Evolutionary conservation across 2,113 vertebrate genomes (phyloP).

Genomic region (Sorex fumeus): DNA sequence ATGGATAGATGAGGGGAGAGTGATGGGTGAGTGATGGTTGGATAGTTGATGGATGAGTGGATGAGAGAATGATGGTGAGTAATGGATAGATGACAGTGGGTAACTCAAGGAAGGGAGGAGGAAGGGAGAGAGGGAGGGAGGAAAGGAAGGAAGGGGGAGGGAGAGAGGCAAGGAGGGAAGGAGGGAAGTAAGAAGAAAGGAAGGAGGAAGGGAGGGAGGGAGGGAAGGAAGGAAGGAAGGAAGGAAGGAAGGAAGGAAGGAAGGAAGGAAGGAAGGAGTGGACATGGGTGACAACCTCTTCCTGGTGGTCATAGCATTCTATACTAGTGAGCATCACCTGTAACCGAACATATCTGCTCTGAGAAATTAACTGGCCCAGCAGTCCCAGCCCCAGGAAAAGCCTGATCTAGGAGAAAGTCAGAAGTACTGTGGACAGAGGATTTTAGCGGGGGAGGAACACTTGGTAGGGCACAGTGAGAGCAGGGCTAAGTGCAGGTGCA

Average conservation of each 20-base stretch:
- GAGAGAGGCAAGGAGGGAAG: too few species aligned
- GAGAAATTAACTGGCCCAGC: neutral
- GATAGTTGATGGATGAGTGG: too few species aligned
- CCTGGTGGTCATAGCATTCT: too few species aligned
- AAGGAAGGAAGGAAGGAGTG: too few species aligned
- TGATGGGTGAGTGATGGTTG: neutral
- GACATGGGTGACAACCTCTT: too few species aligned
- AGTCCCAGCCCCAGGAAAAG: neutral
- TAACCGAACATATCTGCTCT: neutral
- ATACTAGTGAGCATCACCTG: too few species aligned
- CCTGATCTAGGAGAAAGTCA: neutral
- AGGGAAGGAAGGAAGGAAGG: neutral
- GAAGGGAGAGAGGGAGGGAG: too few species aligned
- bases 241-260: too few species aligned
- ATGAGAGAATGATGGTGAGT: rapidly evolving
- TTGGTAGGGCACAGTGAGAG: neutral
- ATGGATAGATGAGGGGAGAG: too few species aligned
- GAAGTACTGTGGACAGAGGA: neutral
- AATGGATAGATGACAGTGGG: too few species aligned
- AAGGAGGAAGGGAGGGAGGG: neutral
- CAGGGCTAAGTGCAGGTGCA: neutral
- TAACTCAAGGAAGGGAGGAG: too few species aligned
- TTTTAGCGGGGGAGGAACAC: neutral
- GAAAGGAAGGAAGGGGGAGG: neutral
- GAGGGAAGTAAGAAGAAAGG: too few species aligned